Evolutionary conservation across 2,888 invertebrate species (phyloP).

Genomic region (Criorhina ranunculi): DNA sequence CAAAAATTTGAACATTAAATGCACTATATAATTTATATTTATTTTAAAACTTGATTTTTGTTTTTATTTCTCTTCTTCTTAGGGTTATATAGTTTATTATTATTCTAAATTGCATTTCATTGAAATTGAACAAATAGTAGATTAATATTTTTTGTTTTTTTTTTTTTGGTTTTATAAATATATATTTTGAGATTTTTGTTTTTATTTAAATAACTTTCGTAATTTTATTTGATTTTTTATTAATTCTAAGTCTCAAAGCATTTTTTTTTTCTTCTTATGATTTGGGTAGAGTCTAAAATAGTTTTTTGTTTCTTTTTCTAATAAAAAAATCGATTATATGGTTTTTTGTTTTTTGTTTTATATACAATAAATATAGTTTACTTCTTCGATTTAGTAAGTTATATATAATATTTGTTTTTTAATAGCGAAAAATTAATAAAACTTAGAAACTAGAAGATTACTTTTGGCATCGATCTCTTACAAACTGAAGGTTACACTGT

Average conservation of each 20-base stretch:
- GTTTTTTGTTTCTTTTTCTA: slow-evolving; percentile 29
- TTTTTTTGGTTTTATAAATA: slow-evolving; percentile 63
- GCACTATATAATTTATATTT: slow-evolving; percentile 69
- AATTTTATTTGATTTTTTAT: slow-evolving; percentile 29
- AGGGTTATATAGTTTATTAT: slow-evolving; percentile 56
- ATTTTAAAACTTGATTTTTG: slow-evolving; percentile 43
- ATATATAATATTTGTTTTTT: slow-evolving; percentile 27
- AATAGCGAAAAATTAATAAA: slow-evolving; percentile 70
- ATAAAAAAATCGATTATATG: slow-evolving; percentile 61
- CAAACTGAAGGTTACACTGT: slow-evolving; percentile 57
- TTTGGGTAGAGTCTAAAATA: slow-evolving; percentile 33
- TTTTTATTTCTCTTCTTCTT: slow-evolving; percentile 62
- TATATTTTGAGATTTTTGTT: slow-evolving; percentile 54
- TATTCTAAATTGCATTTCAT: slow-evolving; percentile 75
- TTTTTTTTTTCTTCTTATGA: slow-evolving; percentile 14
- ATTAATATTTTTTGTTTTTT: slow-evolving; percentile 52
- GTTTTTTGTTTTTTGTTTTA: slow-evolving; percentile 26
- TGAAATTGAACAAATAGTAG: slow-evolving; percentile 76
- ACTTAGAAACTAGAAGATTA: slow-evolving; percentile 67
- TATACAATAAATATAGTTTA: slow-evolving; percentile 44
- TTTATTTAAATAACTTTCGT: slow-evolving; percentile 33
- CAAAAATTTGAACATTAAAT: slow-evolving; percentile 70
- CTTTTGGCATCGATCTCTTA: slow-evolving; percentile 74
- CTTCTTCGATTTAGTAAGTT: slow-evolving; percentile 51
- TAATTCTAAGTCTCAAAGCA: slow-evolving; percentile 64